Conservation (phyloP, 2,888 invertebrate species). For the Leucania comma region DNA sequence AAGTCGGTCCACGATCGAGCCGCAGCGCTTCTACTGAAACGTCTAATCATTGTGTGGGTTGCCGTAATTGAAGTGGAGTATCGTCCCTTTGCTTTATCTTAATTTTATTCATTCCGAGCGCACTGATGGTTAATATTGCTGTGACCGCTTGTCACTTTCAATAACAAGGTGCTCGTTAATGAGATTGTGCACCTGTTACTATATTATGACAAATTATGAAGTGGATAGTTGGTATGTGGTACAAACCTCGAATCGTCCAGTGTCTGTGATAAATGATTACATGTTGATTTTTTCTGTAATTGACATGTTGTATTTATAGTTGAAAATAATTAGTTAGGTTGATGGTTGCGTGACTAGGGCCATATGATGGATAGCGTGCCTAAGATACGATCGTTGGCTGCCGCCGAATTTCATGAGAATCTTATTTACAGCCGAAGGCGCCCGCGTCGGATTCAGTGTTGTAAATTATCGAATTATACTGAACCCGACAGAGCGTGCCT, state of each 20-base stretch:
- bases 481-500: constrained; percentile 79
- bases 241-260: constrained; percentile 36
- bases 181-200: constrained; percentile 79
- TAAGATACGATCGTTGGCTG: constrained; percentile 82
- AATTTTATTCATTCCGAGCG: constrained; percentile 87
- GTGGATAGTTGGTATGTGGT: constrained; percentile 26
- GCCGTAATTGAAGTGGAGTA: constrained; percentile 87
- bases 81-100: constrained; percentile 87
- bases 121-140: constrained; percentile 86
- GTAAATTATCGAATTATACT: constrained; percentile 88
- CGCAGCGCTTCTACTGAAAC: constrained; percentile 83
- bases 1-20: constrained; percentile 81
- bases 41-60: constrained; percentile 89
- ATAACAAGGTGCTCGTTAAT: constrained; percentile 82
- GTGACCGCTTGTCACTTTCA: constrained; percentile 88
- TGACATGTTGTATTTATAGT: constrained; percentile 67
- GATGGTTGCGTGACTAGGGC: constrained; percentile 82
- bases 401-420: constrained; percentile 87
- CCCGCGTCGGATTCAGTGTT: constrained; percentile 73
- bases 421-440: constrained; percentile 84
- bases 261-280: constrained; percentile 42
- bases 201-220: constrained; percentile 78
- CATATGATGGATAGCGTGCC: constrained; percentile 86
- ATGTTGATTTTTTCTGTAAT: constrained; percentile 46
- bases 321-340: constrained; percentile 80